Conservation (phyloP, 2,888 invertebrate species). For the Drosophila flavopinicola region DNA sequence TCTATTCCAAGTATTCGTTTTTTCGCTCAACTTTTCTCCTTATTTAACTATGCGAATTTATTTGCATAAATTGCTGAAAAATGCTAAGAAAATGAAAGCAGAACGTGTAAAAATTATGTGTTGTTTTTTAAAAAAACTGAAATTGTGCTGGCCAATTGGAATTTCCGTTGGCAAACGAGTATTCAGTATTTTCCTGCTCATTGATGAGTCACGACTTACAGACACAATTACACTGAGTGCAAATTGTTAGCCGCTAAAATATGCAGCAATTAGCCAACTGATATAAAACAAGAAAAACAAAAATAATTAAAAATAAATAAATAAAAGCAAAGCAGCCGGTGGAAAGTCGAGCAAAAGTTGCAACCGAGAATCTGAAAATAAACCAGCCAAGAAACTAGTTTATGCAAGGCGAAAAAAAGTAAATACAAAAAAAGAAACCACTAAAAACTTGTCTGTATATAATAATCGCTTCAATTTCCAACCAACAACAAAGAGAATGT, state of each 20-base stretch:
- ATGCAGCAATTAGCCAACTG: slow-evolving; percentile 28
- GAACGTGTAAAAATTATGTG: slow-evolving; percentile 8
- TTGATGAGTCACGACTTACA: slow-evolving; percentile 29
- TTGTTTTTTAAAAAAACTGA: slow-evolving; percentile 8
- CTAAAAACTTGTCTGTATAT: slow-evolving; percentile 47
- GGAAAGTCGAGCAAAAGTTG: slow-evolving; percentile 54
- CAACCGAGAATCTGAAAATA: slow-evolving; percentile 57
- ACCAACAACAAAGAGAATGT: slow-evolving; percentile 71
- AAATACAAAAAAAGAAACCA: slow-evolving; percentile 33
- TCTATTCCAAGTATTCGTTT: slow-evolving; percentile 20
- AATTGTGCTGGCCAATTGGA: slow-evolving; percentile 26
- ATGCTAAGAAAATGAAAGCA: slow-evolving; percentile 1
- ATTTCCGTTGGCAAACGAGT: slow-evolving; percentile 44
- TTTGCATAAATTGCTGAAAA: slow-evolving; percentile 43
- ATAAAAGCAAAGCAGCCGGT: slow-evolving; percentile 3
- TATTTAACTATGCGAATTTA: slow-evolving; percentile 38
- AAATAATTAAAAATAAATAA: slow-evolving; percentile 1
- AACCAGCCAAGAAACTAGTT: slow-evolving; percentile 66
- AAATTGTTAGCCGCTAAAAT: slow-evolving; percentile 25
- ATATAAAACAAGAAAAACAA: slow-evolving; percentile 13
- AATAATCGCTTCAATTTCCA: slow-evolving; percentile 75
- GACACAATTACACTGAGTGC: slow-evolving; percentile 32
- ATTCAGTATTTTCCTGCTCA: slow-evolving; percentile 34
- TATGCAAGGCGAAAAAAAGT: slow-evolving; percentile 34
- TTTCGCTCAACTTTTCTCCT: slow-evolving; percentile 10